A percentile compares a stretch with the other conserved stretches of the same genome.
These are phyloP conservation scores for Pterostichus madidus DNA, from an alignment of 2,888 invertebrate genomes.

Conservation along the genomic window DNA sequence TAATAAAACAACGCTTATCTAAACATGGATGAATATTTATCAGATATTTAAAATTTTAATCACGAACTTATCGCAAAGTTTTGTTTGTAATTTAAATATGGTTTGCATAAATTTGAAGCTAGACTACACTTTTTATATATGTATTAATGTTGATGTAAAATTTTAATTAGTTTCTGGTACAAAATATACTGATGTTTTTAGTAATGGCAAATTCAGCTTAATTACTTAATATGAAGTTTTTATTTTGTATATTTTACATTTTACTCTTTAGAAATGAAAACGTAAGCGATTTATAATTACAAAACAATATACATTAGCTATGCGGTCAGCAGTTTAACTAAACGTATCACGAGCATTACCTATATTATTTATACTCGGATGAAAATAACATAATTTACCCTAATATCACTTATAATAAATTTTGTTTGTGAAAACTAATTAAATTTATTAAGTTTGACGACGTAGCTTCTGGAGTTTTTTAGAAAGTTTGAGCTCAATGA, in stretches of 20 bases:
- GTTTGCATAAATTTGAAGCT: constrained; percentile 29
- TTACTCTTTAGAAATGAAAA: constrained; percentile 9
- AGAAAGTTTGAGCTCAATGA: too few species aligned
- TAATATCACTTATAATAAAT: too few species aligned
- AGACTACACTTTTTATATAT: not conserved
- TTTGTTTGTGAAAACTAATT: too few species aligned
- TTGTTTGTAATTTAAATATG: constrained; percentile 29
- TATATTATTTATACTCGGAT: too few species aligned
- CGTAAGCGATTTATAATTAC: constrained; percentile 15
- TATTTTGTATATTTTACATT: constrained; percentile 12
- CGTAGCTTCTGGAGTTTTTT: too few species aligned
- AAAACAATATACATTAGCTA: not conserved
- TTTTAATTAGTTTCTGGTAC: not conserved
- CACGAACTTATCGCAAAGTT: constrained; percentile 33
- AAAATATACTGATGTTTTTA: not conserved
- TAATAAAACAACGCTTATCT: constrained; percentile 29
- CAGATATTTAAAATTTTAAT: constrained; percentile 39
- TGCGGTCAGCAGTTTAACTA: too few species aligned
- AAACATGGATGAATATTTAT: constrained; percentile 37
- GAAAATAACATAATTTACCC: too few species aligned
- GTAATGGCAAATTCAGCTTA: constrained; percentile 1
- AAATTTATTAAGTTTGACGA: too few species aligned
- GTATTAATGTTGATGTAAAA: not conserved
- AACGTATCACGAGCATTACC: too few species aligned
- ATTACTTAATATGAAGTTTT: not conserved